Percentiles rank a stretch among this genome's conserved stretches.
Evolutionary conservation across 2,888 invertebrate genomes (phyloP).

Genomic region (Drosophila nr. fundita): DNA sequence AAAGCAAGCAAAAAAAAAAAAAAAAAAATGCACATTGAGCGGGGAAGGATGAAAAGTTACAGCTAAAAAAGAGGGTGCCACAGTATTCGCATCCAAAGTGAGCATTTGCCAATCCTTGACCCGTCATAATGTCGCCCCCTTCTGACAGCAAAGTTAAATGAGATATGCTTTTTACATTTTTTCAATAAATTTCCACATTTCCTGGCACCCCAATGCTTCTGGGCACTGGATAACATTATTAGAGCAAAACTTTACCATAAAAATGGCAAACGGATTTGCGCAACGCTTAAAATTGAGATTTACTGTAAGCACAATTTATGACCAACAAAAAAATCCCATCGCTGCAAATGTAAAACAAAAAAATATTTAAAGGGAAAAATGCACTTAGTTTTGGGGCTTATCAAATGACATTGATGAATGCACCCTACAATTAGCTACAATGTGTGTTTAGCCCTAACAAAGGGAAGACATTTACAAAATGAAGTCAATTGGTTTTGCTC

Average conservation of each 20-base stretch:
- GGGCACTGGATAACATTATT: constrained; percentile 65
- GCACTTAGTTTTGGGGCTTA: constrained; percentile 39
- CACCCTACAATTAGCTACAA: constrained; percentile 32
- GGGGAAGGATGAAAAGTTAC: constrained; percentile 22
- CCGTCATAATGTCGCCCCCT: constrained; percentile 72
- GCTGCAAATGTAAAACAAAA: background rate
- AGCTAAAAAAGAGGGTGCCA: constrained; percentile 27
- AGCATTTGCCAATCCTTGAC: constrained; percentile 78
- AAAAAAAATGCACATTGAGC: constrained; percentile 27
- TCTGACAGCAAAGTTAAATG: constrained; percentile 65
- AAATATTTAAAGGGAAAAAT: constrained; percentile 10
- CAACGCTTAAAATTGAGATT: constrained; percentile 68
- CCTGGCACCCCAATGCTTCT: constrained; percentile 27
- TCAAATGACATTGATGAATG: constrained; percentile 58
- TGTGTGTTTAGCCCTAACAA: constrained; percentile 31
- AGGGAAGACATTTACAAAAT: constrained; percentile 30
- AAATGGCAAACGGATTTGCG: constrained; percentile 67
- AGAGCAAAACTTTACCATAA: constrained; percentile 64
- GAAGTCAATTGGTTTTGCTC: constrained; percentile 30
- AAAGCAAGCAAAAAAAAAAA: constrained; percentile 32
- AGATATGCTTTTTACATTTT: constrained; percentile 71
- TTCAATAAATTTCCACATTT: constrained; percentile 51
- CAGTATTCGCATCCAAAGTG: constrained; percentile 11
- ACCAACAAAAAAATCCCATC: constrained; percentile 13
- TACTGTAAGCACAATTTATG: constrained; percentile 63